Base-by-base conservation (phyloP, 2,888 invertebrate species). In the Trissoscelio sp. region DNA sequence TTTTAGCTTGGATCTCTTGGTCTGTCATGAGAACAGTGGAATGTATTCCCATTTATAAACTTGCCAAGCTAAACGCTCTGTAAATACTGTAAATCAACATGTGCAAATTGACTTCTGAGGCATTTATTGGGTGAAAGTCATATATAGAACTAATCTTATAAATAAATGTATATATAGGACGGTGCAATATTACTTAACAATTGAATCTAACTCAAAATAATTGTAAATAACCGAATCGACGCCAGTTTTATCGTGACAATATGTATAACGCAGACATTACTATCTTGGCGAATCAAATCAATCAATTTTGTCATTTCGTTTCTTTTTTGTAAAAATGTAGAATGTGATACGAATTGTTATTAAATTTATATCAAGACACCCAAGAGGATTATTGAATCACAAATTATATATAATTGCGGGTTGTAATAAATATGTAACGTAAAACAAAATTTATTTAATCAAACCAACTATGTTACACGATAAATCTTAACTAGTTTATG, bases 1-100 rank as follows among this genome's bases (percentile, higher is more conserved):
- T 89, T 89, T 84, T 83, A 90, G 90, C 87, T 91, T 62, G 91
- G 91, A 64, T 90, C 90, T 28, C 84, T 91, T 28, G 89, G 91
- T 46, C 84, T 91, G 11, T 79, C 89, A 64, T 89, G 89, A 85
- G 83, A 60, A 12, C 34, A 67, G n/a, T 73, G 37, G 69, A 73
- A 37, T 3, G 6, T 51, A 12, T 48, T 44, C 12, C 11, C 39
- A 48, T 34, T 24, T 34, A 31, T 31, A 37, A 57, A 46, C 31
- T 46, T 57, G 39, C 42, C 44, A 75, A 37, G 20, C 22, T 60
- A 34, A 69, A 42, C 11, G 67, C n/a, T 31, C 37, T 79, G 73
- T 80, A 79, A 82, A 79, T 82, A 80, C 37, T 37, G n/a, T n/a
- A n/a, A 37, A 53, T 57, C 37, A 42, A 51, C 24, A 7, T 14